phyloP scores from a whole-genome alignment of 2,113 vertebrate species.

The Etheostoma cragini region DNA sequence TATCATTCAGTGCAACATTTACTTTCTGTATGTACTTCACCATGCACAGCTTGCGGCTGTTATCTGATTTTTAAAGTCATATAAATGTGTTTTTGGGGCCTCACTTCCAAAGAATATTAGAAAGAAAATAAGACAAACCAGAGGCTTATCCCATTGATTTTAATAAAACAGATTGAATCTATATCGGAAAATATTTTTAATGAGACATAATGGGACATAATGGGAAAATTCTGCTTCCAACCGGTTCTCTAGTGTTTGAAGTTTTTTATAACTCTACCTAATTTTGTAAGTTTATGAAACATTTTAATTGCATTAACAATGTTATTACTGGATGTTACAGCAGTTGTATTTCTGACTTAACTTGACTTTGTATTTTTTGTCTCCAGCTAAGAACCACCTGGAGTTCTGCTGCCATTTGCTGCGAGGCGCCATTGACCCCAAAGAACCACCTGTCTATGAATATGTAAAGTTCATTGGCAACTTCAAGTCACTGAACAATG shows the following conservation, averaged over 20 bases:
- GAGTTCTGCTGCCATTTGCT: slow-evolving; percentile 99
- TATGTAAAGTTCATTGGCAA: slow-evolving; percentile 98
- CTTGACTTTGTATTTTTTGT: slow-evolving; percentile 30
- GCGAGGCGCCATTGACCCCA: slow-evolving; percentile 96
- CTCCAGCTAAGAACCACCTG: slow-evolving; percentile 95
- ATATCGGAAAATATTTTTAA: background rate
- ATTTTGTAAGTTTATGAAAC: background rate
- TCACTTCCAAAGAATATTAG: background rate
- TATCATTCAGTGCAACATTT: background rate
- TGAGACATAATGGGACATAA: no score
- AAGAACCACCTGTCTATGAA: slow-evolving; percentile 96
- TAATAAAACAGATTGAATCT: background rate
- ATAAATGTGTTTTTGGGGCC: background rate
- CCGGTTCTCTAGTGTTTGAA: no score
- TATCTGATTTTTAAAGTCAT: background rate
- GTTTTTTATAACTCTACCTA: no score
- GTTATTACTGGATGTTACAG: background rate
- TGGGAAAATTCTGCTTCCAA: no score
- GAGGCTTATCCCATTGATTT: background rate
- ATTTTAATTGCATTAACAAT: background rate
- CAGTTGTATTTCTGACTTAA: background rate
- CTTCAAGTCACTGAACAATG: slow-evolving; percentile 97
- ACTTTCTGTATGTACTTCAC: background rate
- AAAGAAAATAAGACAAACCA: background rate
- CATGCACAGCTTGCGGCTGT: background rate